phyloP scores from a whole-genome alignment of 2,888 invertebrate genomes.

The Alitta virens region DNA sequence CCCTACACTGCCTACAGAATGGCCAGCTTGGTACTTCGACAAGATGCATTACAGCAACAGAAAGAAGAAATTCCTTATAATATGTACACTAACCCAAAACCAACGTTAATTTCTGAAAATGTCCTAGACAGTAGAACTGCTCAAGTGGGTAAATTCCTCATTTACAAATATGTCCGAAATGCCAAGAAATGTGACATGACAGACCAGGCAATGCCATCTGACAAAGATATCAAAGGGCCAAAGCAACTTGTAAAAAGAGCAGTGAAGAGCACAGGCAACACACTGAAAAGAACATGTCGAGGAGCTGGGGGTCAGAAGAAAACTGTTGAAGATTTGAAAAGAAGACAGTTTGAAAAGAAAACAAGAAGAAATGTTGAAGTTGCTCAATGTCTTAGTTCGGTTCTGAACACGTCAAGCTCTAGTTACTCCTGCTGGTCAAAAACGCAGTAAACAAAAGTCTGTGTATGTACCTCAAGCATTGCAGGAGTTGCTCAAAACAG shows the following conservation, averaged over 20 bases:
- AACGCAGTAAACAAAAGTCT: background rate
- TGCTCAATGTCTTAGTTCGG: background rate
- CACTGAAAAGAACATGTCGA: background rate
- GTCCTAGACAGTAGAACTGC: too few species aligned
- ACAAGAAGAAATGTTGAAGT: background rate
- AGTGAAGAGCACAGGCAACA: background rate
- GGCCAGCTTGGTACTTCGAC: too few species aligned
- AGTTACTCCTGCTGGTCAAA: background rate
- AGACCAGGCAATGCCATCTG: too few species aligned
- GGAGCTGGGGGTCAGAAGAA: background rate
- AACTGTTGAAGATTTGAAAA: background rate
- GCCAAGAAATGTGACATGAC: too few species aligned
- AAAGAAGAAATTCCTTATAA: too few species aligned
- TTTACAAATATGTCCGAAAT: too few species aligned
- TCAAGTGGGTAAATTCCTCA: too few species aligned
- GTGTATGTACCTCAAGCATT: background rate
- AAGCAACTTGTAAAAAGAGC: background rate
- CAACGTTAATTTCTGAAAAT: too few species aligned
- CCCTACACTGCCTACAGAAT: constrained; percentile 2
- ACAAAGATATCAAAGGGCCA: background rate
- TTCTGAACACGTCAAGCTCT: background rate
- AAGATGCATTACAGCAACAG: too few species aligned
- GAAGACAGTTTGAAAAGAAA: background rate
- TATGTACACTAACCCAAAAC: too few species aligned
- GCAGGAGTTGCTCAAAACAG: background rate